A percentile compares a stretch with the other conserved stretches of the same genome.
Conservation (phyloP, 2,113 vertebrate species). For the Bombycilla garrulus region DNA sequence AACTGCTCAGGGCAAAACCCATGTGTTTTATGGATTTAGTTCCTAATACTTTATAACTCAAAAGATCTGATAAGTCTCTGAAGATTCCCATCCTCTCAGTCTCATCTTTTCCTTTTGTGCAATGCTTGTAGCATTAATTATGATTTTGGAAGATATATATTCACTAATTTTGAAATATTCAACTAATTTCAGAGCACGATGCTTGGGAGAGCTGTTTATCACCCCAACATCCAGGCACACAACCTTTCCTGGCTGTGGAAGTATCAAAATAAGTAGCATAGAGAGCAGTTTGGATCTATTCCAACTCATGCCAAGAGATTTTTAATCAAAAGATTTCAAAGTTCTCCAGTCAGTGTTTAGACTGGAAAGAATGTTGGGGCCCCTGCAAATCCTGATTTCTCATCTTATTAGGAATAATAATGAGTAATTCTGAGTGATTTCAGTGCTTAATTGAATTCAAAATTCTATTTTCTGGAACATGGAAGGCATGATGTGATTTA, state of each 20-base stretch:
- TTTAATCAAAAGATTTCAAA: background rate
- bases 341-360: background rate
- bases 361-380: background rate
- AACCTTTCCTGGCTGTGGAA: background rate
- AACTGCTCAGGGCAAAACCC: background rate
- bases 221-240: background rate
- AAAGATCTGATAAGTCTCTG: constrained; percentile 10
- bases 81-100: background rate
- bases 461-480: background rate
- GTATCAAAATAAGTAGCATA: background rate
- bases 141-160: background rate
- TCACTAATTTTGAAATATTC: background rate
- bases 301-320: background rate
- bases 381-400: background rate
- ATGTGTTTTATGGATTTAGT: constrained; percentile 22
- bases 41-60: constrained; percentile 15
- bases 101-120: background rate
- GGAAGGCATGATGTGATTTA: background rate
- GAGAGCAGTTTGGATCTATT: background rate
- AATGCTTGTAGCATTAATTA: background rate
- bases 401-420: background rate
- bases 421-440: background rate
- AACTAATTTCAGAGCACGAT: background rate
- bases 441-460: background rate
- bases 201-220: background rate